phyloP scores from a whole-genome alignment of 2,888 invertebrate genomes.

The Thymelicus lineola region DNA sequence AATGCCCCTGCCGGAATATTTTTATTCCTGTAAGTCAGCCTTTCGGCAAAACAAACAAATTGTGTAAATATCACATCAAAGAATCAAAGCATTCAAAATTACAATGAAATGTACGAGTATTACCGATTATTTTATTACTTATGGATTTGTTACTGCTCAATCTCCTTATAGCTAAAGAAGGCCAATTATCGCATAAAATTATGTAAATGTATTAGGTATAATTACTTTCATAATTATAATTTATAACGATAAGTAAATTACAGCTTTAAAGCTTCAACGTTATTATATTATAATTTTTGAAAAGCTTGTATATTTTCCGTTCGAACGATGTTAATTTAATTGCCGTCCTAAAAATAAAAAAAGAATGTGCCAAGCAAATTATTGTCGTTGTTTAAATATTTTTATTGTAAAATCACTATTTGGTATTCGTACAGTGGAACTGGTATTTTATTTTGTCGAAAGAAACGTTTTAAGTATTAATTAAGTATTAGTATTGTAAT shows the following conservation, averaged over 20 bases:
- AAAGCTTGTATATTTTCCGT: conserved; percentile 13
- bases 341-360: conserved; percentile 35
- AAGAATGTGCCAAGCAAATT: conserved; percentile 29
- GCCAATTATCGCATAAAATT: not conserved
- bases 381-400: conserved; percentile 14
- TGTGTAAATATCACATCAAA: not conserved
- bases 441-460: conserved; percentile 7
- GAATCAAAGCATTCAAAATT: not conserved
- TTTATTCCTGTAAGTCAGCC: too few relatives aligned
- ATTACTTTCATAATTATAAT: conserved; percentile 5
- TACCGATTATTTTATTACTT: too few relatives aligned
- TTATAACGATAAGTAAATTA: conserved; percentile 15
- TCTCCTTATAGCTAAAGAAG: not conserved
- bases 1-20: too few relatives aligned
- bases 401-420: conserved; percentile 16
- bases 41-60: too few relatives aligned
- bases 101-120: not conserved
- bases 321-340: conserved; percentile 28
- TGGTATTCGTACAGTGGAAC: conserved; percentile 29
- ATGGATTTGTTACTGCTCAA: not conserved
- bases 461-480: not conserved
- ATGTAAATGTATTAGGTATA: conserved; percentile 5
- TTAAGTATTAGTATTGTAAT: conserved; percentile 15
- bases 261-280: conserved; percentile 28
- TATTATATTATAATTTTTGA: conserved; percentile 12